Base-by-base conservation (phyloP, 2,113 vertebrate species). In the Ageneiosus marmoratus region DNA sequence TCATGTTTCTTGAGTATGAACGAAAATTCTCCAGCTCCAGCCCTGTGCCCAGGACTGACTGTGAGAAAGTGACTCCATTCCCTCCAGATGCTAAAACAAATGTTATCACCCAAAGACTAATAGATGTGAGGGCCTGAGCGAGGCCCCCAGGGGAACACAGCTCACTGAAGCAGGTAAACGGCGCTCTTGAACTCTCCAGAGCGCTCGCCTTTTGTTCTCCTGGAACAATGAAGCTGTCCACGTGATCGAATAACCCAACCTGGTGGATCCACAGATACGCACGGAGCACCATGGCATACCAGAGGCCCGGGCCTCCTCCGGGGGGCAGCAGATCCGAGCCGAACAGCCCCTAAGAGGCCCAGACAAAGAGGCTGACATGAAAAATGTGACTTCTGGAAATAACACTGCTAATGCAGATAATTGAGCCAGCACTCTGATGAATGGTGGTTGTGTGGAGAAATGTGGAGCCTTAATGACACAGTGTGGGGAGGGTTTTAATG, bases 161-260 rank as follows among this genome's bases (percentile, higher is more conserved):
- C 88, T 86, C 88, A 13, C 89, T 55, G 90, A 91, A 90, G 90
- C 91, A 93, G 92, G 91, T 95, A 92, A 90, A 90, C 67, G 88
- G 51, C 87, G 13, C 87, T 89, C 84, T 87, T 90, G 87, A 90
- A 90, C 90, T 92, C 90, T 92, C 90, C 74, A 70, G 79, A 90
- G 93, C 84, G 58, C 72, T 87, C 79, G 63, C 86, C 87, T 90
- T 91, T 94, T 92, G 89, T 93, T 92, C 88, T 91, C 85, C 63
- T 77, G 37, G 91, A 94, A 91, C 91, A 94, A 92, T 90, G 87
- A 91, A 89, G 86, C 89, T 91, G 92, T 92, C 89, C 76, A 76
- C 0, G 85, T 94, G 88, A 91, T 92, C 88, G 88, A 92, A 86
- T 88, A 85, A 94, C 89, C 60, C 89, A 67, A 84, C 90, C 70